Conservation (phyloP, 2,797 vertebrate genomes). For the Periophthalmus magnuspinnatus region DNA sequence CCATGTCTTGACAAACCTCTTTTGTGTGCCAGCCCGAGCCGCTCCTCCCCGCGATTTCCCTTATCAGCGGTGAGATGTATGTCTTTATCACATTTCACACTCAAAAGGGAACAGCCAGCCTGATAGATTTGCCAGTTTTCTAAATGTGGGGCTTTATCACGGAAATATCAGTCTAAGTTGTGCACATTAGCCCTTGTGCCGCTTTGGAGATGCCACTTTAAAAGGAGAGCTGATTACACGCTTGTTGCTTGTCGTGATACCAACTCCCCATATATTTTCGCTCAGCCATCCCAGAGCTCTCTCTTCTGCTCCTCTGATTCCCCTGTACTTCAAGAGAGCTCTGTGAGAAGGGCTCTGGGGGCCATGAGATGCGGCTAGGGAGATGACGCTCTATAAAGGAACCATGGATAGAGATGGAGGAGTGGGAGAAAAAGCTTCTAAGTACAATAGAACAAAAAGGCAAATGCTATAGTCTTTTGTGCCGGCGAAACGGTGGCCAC, state of each 20-base stretch:
- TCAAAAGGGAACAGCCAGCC: slow-evolving; percentile 69
- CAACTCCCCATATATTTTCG: slow-evolving; percentile 55
- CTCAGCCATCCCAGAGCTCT: slow-evolving; percentile 65
- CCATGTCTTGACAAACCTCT: slow-evolving; percentile 70
- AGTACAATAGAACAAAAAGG: slow-evolving; percentile 60
- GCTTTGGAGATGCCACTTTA: slow-evolving; percentile 76
- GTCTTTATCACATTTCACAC: slow-evolving; percentile 80
- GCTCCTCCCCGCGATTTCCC: slow-evolving; percentile 66
- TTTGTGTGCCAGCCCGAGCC: slow-evolving; percentile 68
- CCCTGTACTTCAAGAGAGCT: slow-evolving; percentile 71
- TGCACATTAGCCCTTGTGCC: slow-evolving; percentile 71
- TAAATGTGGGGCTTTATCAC: slow-evolving; percentile 76
- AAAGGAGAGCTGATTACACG: slow-evolving; percentile 76
- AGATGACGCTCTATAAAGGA: slow-evolving; percentile 64
- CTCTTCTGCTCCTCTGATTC: slow-evolving; percentile 68
- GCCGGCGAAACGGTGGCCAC: slow-evolving; percentile 52
- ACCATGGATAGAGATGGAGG: slow-evolving; percentile 64
- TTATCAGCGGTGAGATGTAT: slow-evolving; percentile 75
- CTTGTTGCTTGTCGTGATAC: slow-evolving; percentile 76
- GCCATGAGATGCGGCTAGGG: slow-evolving; percentile 59
- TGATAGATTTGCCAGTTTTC: slow-evolving; percentile 72
- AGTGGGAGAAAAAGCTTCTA: slow-evolving; percentile 56
- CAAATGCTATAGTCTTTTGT: slow-evolving; percentile 54
- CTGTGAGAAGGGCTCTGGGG: slow-evolving; percentile 74
- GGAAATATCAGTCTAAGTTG: slow-evolving; percentile 75